phyloP scores from a whole-genome alignment of 1,140 invertebrate genomes.

The Leptopilina clavipes region DNA sequence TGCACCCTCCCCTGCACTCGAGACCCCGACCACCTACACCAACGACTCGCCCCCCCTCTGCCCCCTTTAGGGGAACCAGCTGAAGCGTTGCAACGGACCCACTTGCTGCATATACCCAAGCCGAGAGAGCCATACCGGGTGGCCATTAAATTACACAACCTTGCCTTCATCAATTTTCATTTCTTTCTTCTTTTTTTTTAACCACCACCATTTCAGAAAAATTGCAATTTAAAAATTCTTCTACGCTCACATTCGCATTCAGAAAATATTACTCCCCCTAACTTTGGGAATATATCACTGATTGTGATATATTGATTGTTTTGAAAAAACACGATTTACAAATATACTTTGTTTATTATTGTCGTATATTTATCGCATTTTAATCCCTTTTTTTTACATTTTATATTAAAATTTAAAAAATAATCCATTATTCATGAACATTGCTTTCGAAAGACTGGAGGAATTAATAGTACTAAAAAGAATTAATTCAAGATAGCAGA shows the following conservation, averaged over 20 bases:
- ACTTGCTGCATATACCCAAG: conserved; percentile 59
- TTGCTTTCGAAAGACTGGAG: too few species aligned
- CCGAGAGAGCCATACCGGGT: conserved; percentile 53
- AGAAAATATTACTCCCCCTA: too few species aligned
- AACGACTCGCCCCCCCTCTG: conserved; percentile 42
- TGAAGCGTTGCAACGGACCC: conserved; percentile 69
- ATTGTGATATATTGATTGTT: too few species aligned
- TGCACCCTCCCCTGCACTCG: conserved; percentile 61
- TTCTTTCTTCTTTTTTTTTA: neutral
- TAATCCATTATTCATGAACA: too few species aligned
- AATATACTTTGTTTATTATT: too few species aligned
- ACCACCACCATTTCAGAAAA: neutral
- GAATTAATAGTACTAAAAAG: too few species aligned
- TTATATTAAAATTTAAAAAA: too few species aligned
- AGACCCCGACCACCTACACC: conserved; percentile 43
- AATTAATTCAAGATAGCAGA: too few species aligned
- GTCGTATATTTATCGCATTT: too few species aligned
- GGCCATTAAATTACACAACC: conserved; percentile 50
- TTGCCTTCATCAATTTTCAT: neutral
- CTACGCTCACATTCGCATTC: neutral
- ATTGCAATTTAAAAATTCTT: neutral
- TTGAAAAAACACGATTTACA: too few species aligned
- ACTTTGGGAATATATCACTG: too few species aligned
- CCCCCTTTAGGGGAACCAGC: conserved; percentile 56
- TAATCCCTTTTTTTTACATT: too few species aligned